Evolutionary conservation across 1,140 invertebrate species (phyloP).

Genomic region (Pachyrhynchus sulphureomaculatus): DNA sequence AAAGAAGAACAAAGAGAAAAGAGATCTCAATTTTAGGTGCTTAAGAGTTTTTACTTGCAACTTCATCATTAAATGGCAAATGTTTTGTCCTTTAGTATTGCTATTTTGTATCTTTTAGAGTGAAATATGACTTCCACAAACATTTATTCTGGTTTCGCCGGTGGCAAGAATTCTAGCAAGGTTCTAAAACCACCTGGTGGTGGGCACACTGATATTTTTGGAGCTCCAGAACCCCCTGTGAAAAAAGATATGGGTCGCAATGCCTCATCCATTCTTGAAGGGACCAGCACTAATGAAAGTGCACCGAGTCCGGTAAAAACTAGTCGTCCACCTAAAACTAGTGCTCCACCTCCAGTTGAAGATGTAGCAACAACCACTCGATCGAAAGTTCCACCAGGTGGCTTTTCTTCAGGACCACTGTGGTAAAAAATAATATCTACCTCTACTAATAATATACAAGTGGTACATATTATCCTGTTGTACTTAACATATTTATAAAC

Average conservation of each 20-base stretch:
- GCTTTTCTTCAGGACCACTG: conserved; percentile 44
- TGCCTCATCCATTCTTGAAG: conserved; percentile 38
- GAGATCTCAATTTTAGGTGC: background rate
- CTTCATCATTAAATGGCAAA: too few relatives aligned
- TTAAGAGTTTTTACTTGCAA: too few relatives aligned
- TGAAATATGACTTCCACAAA: conserved; percentile 45
- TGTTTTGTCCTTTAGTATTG: too few relatives aligned
- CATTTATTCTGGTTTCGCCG: conserved; percentile 38
- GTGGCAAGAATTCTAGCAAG: conserved; percentile 44
- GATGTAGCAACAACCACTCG: conserved; percentile 17
- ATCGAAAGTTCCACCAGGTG: conserved; percentile 45
- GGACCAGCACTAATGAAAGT: background rate
- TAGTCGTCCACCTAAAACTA: background rate
- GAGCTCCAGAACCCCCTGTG: conserved; percentile 25
- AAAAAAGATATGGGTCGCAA: conserved; percentile 35
- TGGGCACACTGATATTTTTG: conserved; percentile 48
- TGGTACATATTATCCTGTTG: background rate
- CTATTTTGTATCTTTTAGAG: background rate
- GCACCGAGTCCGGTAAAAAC: background rate
- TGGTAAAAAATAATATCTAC: conserved; percentile 43
- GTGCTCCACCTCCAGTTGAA: conserved; percentile 1
- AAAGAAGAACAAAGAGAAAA: background rate
- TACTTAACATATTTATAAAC: background rate
- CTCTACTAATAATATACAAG: background rate
- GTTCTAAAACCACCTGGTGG: conserved; percentile 50